phyloP scores from a whole-genome alignment of 2,888 invertebrate genomes.

The Apeira syringaria region DNA sequence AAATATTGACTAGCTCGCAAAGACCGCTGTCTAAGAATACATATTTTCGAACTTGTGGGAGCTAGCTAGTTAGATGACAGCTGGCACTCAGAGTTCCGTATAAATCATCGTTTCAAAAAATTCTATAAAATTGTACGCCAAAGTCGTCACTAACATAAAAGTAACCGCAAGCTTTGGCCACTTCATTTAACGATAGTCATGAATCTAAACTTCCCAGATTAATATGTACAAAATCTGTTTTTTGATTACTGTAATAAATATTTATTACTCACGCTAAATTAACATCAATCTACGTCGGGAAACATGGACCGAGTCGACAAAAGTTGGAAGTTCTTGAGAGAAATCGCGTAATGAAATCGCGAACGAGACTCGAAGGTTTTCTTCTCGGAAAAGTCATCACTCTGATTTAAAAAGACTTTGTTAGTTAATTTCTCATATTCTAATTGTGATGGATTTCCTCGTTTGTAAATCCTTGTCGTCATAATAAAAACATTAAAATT shows the following conservation, averaged over 20 bases:
- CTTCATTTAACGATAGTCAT: slow-evolving; percentile 47
- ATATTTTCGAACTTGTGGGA: no score
- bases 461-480: no score
- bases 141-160: slow-evolving; percentile 24
- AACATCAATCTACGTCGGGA: slow-evolving; percentile 60
- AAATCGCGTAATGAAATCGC: slow-evolving; percentile 56
- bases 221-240: slow-evolving; percentile 26
- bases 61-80: no score
- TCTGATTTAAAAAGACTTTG: slow-evolving; percentile 49
- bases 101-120: slow-evolving; percentile 13
- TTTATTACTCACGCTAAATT: slow-evolving; percentile 44
- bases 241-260: slow-evolving; percentile 37
- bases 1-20: no score
- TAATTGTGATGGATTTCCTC: slow-evolving; percentile 50
- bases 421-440: slow-evolving; percentile 58
- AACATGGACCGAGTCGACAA: slow-evolving; percentile 53
- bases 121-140: slow-evolving; percentile 19
- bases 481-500: no score
- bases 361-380: slow-evolving; percentile 41
- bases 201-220: slow-evolving; percentile 25
- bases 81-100: slow-evolving; percentile 6
- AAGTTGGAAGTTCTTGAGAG: slow-evolving; percentile 54
- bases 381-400: slow-evolving; percentile 41
- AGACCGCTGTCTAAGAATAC: no score
- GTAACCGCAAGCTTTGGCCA: slow-evolving; percentile 35